These are phyloP conservation scores for Papilio aristodemus DNA, from an alignment of 1,140 invertebrate genomes.

Conservation along the genomic window DNA sequence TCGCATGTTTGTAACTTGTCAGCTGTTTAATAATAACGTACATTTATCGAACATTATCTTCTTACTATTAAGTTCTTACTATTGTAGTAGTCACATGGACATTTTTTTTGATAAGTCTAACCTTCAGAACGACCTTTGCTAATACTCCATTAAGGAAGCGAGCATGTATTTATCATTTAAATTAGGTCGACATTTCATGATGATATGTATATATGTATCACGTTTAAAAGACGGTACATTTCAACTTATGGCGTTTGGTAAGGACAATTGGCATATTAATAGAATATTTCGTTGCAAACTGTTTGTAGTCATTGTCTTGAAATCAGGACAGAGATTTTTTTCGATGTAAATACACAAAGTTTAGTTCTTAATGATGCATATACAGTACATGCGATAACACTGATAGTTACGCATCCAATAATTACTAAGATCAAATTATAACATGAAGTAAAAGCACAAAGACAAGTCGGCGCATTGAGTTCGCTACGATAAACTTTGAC, in stretches of 20 bases:
- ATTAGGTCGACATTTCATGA: conserved; percentile 43
- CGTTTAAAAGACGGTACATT: not conserved
- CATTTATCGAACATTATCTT: conserved; percentile 11
- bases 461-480: conserved; percentile 40
- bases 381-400: not conserved
- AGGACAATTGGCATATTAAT: conserved; percentile 6
- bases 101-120: conserved; percentile 40
- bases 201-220: conserved; percentile 15
- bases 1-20: conserved; percentile 6
- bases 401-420: conserved; percentile 30
- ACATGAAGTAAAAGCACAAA: conserved; percentile 70
- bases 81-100: conserved; percentile 15
- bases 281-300: not conserved
- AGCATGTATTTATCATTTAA: conserved; percentile 38
- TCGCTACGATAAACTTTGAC: conserved; percentile 60
- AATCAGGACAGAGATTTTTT: too few species aligned
- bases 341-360: not conserved
- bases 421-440: conserved; percentile 61
- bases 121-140: conserved; percentile 42
- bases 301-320: conserved; percentile 13
- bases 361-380: not conserved
- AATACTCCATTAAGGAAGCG: conserved; percentile 38
- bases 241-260: not conserved
- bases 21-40: conserved; percentile 22
- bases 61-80: conserved; percentile 29